Base-by-base conservation (phyloP, 2,888 invertebrate genomes). In the Drosophila limbata region DNA sequence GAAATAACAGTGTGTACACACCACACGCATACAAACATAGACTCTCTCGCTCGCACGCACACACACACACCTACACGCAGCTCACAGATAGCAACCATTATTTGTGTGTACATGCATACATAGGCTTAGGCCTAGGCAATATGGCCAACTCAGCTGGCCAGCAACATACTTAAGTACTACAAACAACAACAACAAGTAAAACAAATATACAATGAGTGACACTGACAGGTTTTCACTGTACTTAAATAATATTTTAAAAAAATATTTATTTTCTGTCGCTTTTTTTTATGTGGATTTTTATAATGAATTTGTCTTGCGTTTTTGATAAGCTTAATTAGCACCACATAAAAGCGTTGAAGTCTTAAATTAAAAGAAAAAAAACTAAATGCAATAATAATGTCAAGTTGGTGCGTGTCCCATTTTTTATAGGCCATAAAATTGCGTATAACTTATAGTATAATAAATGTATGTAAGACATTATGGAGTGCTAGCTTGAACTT, bases 321-420 rank as follows among this genome's bases (percentile, higher is more conserved):
- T 71, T 70, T 86, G 79, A 84, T 84, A 84, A 86, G 69, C 77
- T 60, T 77, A 73, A 86, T 86, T 86, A 86, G 69, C 69, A 81
- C 69, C 65, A 77, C 68, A 77, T 70, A 81, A 83, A 76, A 63
- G 45, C 47, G 55, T 55, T 35, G 25, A 21, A 35, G 10, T 31
- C 11, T 19, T 13, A 40, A 40, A 59, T 3, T 19, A 9, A 42
- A 55, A 21, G 21, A 35, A 25, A n/a, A 21, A 5, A 21, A 44
- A 37, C 42, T 42, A 40, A 40, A 28, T 70, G 57, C 52, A 69
- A 19, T 64, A 37, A 31, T 33, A 45, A 51, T 42, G 31, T 37
- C n/a, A 21, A 28, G 5, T 28, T 55, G 11, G 21, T 64, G 64
- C 65, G 73, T 74, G 73, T 65, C 13, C 21, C 40, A 17, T 48